Evolutionary conservation across 2,888 invertebrate species (phyloP).

Genomic region (Diaphora mendica): DNA sequence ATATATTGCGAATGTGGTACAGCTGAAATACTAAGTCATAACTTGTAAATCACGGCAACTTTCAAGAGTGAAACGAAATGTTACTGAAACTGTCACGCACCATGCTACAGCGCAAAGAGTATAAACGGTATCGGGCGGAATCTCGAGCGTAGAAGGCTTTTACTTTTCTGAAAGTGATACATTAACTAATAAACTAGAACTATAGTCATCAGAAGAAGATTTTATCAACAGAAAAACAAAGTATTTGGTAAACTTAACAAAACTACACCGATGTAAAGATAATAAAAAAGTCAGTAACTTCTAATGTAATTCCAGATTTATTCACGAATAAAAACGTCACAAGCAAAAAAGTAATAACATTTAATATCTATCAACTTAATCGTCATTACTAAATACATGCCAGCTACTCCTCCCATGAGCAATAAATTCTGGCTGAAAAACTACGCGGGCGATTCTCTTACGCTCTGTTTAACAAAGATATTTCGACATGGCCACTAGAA

Average conservation of each 20-base stretch:
- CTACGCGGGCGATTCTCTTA: conserved; percentile 58
- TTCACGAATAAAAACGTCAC: neutral
- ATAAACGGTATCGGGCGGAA: too few relatives aligned
- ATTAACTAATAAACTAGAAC: too few relatives aligned
- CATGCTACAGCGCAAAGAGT: too few relatives aligned
- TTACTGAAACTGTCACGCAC: too few relatives aligned
- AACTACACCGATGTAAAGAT: neutral
- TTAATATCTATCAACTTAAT: conserved; percentile 30
- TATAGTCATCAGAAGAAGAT: too few relatives aligned
- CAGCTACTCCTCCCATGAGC: conserved; percentile 27
- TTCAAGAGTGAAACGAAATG: too few relatives aligned
- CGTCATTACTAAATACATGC: conserved; percentile 34
- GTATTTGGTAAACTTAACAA: neutral
- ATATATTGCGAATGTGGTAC: too few relatives aligned
- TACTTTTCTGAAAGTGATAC: too few relatives aligned
- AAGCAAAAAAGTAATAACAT: conserved; percentile 12
- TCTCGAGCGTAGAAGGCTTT: too few relatives aligned
- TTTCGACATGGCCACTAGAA: conserved; percentile 66
- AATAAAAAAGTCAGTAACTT: neutral
- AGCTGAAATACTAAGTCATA: too few relatives aligned
- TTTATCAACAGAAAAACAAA: neutral
- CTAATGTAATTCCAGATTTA: neutral
- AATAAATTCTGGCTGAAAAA: conserved; percentile 65
- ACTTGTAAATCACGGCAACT: too few relatives aligned
- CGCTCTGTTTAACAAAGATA: conserved; percentile 75